Evolutionary conservation across 1,140 invertebrate species (phyloP).

Genomic region (Meteorus sp.): DNA sequence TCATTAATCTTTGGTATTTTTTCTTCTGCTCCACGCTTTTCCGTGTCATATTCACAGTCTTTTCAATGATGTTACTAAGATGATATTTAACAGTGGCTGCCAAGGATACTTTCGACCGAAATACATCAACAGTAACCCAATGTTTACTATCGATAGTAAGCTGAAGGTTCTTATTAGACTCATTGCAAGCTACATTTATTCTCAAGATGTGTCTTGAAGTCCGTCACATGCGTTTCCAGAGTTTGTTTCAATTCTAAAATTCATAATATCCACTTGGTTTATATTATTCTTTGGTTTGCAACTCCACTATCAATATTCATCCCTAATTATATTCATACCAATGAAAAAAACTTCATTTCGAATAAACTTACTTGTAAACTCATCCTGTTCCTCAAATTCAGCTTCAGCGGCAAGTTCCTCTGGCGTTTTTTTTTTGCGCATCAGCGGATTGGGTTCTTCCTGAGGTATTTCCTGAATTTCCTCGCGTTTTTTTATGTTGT

Average conservation of each 20-base stretch:
- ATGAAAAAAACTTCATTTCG: background rate
- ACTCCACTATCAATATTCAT: background rate
- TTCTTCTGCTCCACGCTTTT: too few species aligned
- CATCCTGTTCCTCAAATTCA: conserved; percentile 91
- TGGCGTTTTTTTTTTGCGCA: conserved; percentile 97
- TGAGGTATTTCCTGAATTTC: conserved; percentile 79
- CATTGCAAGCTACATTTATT: conserved; percentile 91
- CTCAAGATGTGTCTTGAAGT: conserved; percentile 91
- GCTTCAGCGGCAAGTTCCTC: conserved; percentile 94
- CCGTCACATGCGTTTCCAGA: conserved; percentile 92
- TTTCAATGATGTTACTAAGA: too few species aligned
- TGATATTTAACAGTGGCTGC: too few species aligned
- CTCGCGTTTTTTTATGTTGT: conserved; percentile 97
- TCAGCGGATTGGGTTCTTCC: conserved; percentile 85
- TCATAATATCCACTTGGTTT: background rate
- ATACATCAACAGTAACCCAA: too few species aligned
- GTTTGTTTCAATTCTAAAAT: conserved; percentile 86
- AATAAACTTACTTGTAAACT: conserved; percentile 89
- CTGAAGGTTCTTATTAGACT: conserved; percentile 47
- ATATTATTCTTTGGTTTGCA: background rate
- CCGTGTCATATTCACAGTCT: too few species aligned
- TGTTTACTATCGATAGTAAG: too few species aligned
- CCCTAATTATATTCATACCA: conserved; percentile 22
- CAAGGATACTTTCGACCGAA: too few species aligned
- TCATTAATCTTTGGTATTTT: too few species aligned